Conservation (phyloP, 1,140 invertebrate species). For the Drosophila mauritiana region DNA sequence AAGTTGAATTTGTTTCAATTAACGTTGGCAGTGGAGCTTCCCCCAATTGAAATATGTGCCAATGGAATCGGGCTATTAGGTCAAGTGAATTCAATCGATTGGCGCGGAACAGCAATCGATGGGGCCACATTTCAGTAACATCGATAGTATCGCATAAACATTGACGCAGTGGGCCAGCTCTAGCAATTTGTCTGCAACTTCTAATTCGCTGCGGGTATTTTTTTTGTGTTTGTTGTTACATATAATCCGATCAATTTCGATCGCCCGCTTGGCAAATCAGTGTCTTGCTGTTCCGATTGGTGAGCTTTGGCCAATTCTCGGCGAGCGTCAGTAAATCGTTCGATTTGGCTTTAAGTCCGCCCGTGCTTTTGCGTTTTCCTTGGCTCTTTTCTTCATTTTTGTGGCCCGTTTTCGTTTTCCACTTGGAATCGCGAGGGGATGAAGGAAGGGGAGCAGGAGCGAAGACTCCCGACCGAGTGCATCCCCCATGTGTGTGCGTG, state of each 20-base stretch:
- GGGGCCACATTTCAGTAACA: neutral
- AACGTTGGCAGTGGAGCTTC: too few relatives aligned
- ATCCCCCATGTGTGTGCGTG: constrained; percentile 18
- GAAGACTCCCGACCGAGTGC: constrained; percentile 26
- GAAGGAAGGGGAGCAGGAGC: constrained; percentile 14
- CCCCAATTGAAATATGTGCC: neutral
- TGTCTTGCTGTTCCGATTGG: neutral
- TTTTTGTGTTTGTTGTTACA: constrained; percentile 39
- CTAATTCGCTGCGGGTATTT: constrained; percentile 31
- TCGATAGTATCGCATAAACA: constrained; percentile 4
- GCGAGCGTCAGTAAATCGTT: constrained; percentile 5
- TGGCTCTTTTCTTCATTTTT: constrained; percentile 4
- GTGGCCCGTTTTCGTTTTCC: constrained; percentile 24
- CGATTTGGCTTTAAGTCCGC: neutral
- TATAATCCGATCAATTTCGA: constrained; percentile 15
- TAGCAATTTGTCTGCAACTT: constrained; percentile 29
- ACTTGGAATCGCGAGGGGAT: constrained; percentile 24
- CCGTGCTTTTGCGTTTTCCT: neutral
- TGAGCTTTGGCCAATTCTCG: neutral
- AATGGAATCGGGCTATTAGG: neutral
- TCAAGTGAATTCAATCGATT: neutral
- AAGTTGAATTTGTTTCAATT: too few relatives aligned
- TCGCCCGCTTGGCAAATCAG: constrained; percentile 2
- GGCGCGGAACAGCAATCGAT: neutral
- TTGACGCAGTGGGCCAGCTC: constrained; percentile 2